These are phyloP conservation scores for Diprion similis DNA, from an alignment of 1,140 invertebrate genomes.

Conservation along the genomic window DNA sequence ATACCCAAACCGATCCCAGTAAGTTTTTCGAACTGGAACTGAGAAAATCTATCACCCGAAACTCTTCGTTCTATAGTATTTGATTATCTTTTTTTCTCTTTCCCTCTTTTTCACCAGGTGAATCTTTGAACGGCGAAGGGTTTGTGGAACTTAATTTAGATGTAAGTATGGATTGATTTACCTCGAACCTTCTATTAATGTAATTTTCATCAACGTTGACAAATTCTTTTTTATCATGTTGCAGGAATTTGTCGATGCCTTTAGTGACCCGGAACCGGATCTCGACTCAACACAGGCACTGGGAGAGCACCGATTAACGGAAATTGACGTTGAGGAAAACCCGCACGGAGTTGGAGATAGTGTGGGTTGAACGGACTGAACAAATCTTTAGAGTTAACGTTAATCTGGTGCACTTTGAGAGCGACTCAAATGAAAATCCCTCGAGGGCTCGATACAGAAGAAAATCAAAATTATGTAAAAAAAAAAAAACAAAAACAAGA, in stretches of 20 bases:
- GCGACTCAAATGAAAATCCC: slow-evolving; percentile 28
- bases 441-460: slow-evolving; percentile 35
- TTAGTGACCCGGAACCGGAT: slow-evolving; percentile 31
- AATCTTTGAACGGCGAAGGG: slow-evolving; percentile 35
- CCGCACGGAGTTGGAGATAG: slow-evolving; percentile 53
- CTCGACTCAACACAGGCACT: slow-evolving; percentile 19
- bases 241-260: slow-evolving; percentile 46
- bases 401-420: slow-evolving; percentile 51
- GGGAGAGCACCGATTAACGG: slow-evolving; percentile 23
- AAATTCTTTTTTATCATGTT: slow-evolving; percentile 17
- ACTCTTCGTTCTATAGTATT: not conserved
- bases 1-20: slow-evolving; percentile 47
- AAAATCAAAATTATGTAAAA: slow-evolving; percentile 52
- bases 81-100: slow-evolving; percentile 22
- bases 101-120: slow-evolving; percentile 31
- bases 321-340: slow-evolving; percentile 36
- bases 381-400: slow-evolving; percentile 18
- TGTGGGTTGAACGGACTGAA: slow-evolving; percentile 45
- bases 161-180: not conserved
- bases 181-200: no score
- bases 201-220: no score
- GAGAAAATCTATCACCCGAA: not conserved
- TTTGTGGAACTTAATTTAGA: slow-evolving; percentile 17
- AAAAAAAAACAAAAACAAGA: slow-evolving; percentile 19
- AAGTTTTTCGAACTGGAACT: slow-evolving; percentile 15